Evolutionary conservation across 2,888 invertebrate species (phyloP), one percentile per base, ranked within the genome.

Genomic region (Leptopterna dolabrata): DNA sequence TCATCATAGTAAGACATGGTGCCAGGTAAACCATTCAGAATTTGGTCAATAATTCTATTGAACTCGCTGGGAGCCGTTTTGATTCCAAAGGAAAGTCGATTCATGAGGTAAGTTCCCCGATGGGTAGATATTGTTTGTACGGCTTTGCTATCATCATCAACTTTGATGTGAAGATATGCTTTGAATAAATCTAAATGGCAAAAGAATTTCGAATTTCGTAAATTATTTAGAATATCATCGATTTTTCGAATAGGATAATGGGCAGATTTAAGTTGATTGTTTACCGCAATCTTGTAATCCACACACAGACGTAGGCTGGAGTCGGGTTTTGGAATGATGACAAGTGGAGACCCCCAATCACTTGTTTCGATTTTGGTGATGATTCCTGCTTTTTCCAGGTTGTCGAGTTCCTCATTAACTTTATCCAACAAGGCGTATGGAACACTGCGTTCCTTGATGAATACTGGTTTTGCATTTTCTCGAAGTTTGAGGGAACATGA

Each of bases 231-330:
- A 4, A 82, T 55, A 55, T 82, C 82, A 24, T 90, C 89, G 27
- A 90, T 88, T 81, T 51, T 70, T 29, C 45, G 82, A 11, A 90
- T 89, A 19, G 90, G 90, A 51, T 89, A 89, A 73, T 90, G 88
- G 73, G 89, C 89, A 16, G 82, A 43, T 7, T 89, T 81, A 14
- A 91, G 76, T 81, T 87, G 87, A 76, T 89, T 81, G 85, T 91
- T 91, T 14, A 91, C 90, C 0, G 36, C 89, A 36, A 85, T 55
- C 87, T 90, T 90, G 73, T 90, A 90, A 86, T 90, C 89, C 47
- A 84, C 89, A 41, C 88, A 89, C 13, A 89, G 63, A 3, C 89
- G 70, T n/a, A 82, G 29, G 9, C 19, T 6, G 1, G 27, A 24
- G 30, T 82, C 55, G 16, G 82, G 55, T 47, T 82, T 82, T 7